Base-by-base conservation (phyloP, 2,888 invertebrate genomes). In the Orthosia incerta region DNA sequence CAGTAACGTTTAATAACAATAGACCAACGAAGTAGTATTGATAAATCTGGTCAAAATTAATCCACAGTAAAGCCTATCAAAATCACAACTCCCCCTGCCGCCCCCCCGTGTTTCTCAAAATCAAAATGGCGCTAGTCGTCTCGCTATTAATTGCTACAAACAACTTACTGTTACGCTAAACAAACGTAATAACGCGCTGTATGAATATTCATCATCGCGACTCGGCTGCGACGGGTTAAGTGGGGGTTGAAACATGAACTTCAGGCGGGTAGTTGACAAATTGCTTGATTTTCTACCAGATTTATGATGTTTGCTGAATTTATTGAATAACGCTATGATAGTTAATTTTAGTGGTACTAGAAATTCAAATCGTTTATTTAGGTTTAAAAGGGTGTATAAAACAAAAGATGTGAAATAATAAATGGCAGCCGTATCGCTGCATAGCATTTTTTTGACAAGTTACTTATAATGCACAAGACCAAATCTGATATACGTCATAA, bases 191-290 rank as follows among this genome's bases (percentile, higher is more conserved):
- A 94, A 93, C 90, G 87, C 89, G 85, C 83, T 79, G 76, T 87
- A 92, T 95, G 94, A 94, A 94, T 94, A 94, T 95, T 95, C 94
- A 94, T 92, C 91, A 89, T 84, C 86, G 89, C 80, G 77, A 74
- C 75, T 79, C 81, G 76, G 73, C 75, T 71, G 26, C 62, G 59
- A 71, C 69, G 71, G 74, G 74, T 71, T 81, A 72, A 84, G 62
- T 66, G 61, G n/a, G 63, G 70, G 11, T 20, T 67, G 74, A 79
- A 78, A 63, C 50, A 79, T 18, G 74, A 81, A 82, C 77, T 80
- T 20, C 20, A 67, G 80, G 85, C 85, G 80, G 71, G 23, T 79
- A 80, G 56, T 56, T 73, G 66, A 78, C 69, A 70, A 74, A 83
- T 73, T 67, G 53, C 66, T 64, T 79, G 48, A 59, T 61, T 69